Percentiles rank a stretch among this genome's conserved stretches.
These are phyloP conservation scores for Varroa destructor DNA, from an alignment of 1,140 invertebrate species.

Conservation along the genomic window DNA sequence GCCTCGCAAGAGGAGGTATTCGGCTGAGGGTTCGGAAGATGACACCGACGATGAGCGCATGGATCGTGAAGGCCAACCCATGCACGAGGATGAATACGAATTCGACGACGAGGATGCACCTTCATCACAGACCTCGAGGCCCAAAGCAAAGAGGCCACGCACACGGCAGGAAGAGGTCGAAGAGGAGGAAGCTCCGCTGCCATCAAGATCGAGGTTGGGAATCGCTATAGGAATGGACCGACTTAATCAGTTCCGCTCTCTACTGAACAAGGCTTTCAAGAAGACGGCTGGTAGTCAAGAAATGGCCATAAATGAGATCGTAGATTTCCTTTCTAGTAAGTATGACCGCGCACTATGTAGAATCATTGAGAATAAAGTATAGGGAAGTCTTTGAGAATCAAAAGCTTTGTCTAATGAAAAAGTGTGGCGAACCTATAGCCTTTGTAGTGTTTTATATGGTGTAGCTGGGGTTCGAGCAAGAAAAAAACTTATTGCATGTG, in stretches of 20 bases:
- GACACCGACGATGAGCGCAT: constrained; percentile 37
- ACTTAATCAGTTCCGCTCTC: constrained; percentile 39
- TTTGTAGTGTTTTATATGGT: too few species aligned
- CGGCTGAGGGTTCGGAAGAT: constrained; percentile 36
- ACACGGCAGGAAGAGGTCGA: constrained; percentile 3
- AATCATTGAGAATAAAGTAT: too few species aligned
- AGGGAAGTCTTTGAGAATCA: too few species aligned
- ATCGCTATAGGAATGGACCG: constrained; percentile 21
- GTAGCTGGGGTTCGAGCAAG: too few species aligned
- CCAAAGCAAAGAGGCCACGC: constrained; percentile 10
- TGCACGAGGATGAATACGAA: constrained; percentile 23
- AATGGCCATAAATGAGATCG: constrained; percentile 34
- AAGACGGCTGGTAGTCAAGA: constrained; percentile 33
- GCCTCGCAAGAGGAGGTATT: constrained; percentile 51
- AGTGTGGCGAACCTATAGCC: too few species aligned
- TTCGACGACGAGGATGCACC: background rate
- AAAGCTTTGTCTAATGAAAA: too few species aligned
- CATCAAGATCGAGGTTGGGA: background rate
- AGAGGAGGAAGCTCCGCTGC: constrained; percentile 28
- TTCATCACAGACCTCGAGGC: constrained; percentile 25
- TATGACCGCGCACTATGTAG: too few species aligned
- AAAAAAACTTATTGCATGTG: too few species aligned
- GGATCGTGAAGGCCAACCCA: constrained; percentile 33
- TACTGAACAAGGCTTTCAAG: constrained; percentile 42
- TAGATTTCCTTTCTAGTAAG: constrained; percentile 4